Conservation (phyloP, 2,888 invertebrate genomes). For the Psococerastis gibbosa region DNA sequence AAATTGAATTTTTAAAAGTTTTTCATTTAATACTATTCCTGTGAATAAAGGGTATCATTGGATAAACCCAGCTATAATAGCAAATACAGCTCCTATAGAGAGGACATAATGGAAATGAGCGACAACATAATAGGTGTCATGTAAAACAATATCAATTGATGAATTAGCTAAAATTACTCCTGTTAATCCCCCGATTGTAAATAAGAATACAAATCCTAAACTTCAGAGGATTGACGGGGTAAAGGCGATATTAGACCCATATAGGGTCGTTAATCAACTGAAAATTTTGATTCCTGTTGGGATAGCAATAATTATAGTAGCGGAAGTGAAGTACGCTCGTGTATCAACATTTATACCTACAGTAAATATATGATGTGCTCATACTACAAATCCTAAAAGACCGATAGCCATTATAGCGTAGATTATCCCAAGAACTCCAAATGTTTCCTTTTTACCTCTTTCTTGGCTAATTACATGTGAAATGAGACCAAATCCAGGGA, state of each 20-base stretch:
- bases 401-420: conserved; percentile 74
- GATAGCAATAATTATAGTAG: conserved; percentile 12
- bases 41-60: conserved; percentile 52
- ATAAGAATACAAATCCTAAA: not conserved
- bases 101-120: conserved; percentile 68
- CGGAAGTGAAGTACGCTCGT: not conserved
- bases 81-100: conserved; percentile 62
- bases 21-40: conserved; percentile 37
- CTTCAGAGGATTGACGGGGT: not conserved
- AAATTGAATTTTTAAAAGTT: conserved; percentile 44
- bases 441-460: conserved; percentile 54
- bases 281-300: conserved; percentile 2
- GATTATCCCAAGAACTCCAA: conserved; percentile 54
- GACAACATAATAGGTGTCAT: conserved; percentile 54
- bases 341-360: not conserved
- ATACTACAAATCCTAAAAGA: conserved; percentile 58
- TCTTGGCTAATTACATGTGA: conserved; percentile 58
- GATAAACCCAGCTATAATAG: conserved; percentile 52
- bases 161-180: conserved; percentile 41
- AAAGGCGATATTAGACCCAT: not conserved
- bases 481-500: conserved; percentile 66
- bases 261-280: not conserved
- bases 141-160: conserved; percentile 54
- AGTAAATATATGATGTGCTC: conserved; percentile 1
- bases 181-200: not conserved